Evolutionary conservation across 1,140 invertebrate species (phyloP), one percentile per base, ranked within the genome.

Genomic region (Xylocopa sonorina): DNA sequence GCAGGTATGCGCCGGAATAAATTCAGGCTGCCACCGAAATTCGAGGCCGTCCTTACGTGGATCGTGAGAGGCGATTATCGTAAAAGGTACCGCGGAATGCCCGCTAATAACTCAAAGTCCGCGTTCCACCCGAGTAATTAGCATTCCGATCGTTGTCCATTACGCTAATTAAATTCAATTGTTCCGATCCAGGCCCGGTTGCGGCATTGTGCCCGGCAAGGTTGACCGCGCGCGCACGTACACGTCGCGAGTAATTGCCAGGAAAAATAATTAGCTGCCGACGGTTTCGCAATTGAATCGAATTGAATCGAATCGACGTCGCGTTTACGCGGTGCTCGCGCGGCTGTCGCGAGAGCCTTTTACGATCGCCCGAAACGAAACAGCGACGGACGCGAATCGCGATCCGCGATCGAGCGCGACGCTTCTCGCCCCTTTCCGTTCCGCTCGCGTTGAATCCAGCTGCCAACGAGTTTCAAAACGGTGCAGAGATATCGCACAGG

Each of bases 91-190:
- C 63, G 62, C 74, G 60, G 63, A 53, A 76, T 60, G 24, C 43
- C 21, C 63, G 53, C 55, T 43, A 51, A 68, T 76, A 76, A 66
- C 62, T 80, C 78, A 58, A 75, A 75, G 78, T 34, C 63, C 46
- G 29, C 72, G 63, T 60, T 80, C 46, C 53, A 34, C 21, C 12
- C 63, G 46, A 77, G 63, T 76, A 80, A 80, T 80, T 80, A 80
- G 78, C 78, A 80, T 80, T 76, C 78, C 63, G 73, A 74, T 68
- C 53, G 63, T 10, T 68, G 63, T 60, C 78, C 73, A 77, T 80
- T 80, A 80, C 78, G 63, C n/a, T 80, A 80, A 80, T 80, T 80
- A 76, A 80, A 80, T 80, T 80, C 78, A 80, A 80, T 80, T 80
- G 78, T 80, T 77, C n/a, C 72, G 46, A 66, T 53, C n/a, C 10